Base-by-base conservation (phyloP, 2,797 vertebrate species). In the Loris lydekkerianus region DNA sequence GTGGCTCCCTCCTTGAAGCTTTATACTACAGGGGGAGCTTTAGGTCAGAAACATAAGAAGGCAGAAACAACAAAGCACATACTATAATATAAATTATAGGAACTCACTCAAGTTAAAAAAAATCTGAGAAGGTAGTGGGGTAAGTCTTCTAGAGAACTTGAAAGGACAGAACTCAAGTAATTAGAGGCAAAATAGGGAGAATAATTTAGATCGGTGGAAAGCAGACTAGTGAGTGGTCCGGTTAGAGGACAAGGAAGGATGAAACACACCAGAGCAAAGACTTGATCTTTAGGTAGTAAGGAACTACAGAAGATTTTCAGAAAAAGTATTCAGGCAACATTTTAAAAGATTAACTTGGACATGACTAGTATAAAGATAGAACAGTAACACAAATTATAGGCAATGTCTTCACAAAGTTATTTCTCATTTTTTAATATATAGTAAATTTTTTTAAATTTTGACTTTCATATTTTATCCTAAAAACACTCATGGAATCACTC, bases 291-390 rank as follows among this genome's bases (percentile, higher is more conserved):
- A 87, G 81, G 60, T 61, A 89, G 89, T 3, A 34, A 46, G 81
- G 15, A 95, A 53, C 27, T 80, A 94, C 7, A 60, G 7, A 91
- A 37, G 34, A 29, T 46, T 91, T 88, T 75, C 23, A 46, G 31
- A 53, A 92, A 77, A 94, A 67, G 43, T n/a, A 87, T 18, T 40
- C 20, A 92, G 61, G n/a, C 13, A 92, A n/a, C 58, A 34, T 81
- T 96, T 78, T 89, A 91, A 91, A 90, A 97, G 17, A 92, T 89
- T 61, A 91, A 70, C 25, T 53, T 94, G 72, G 60, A 40, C 94
- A n/a, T 81, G 72, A 84, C 65, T 81, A 91, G 61, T 46, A 21
- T 23, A 91, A 61, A 91, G 75, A 89, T 7, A 92, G 20, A 84
- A 89, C 0, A 60, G 11, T 23, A 91, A 34, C 49, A 92, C 3